A percentile compares a stretch with the other conserved stretches of the same genome.
These are phyloP conservation scores for Streptopelia turtur DNA, from an alignment of 2,797 vertebrate species.

Conservation along the genomic window DNA sequence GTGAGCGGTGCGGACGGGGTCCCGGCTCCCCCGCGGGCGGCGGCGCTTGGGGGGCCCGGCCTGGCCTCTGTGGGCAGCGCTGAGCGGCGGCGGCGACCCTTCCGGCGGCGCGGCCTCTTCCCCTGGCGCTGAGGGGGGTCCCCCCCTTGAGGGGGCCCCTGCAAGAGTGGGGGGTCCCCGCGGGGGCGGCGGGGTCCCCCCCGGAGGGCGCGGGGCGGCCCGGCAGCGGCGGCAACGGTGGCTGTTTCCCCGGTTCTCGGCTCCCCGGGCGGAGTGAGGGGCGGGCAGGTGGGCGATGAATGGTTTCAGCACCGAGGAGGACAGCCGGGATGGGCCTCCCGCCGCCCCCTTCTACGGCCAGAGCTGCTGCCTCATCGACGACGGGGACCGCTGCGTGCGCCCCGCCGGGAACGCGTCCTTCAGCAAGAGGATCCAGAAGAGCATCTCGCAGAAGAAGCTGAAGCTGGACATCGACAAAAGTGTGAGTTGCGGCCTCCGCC, in stretches of 20 bases:
- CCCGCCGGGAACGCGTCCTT: constrained; percentile 97
- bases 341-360: constrained; percentile 89
- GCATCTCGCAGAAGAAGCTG: constrained; percentile 97
- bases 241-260: background rate
- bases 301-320: constrained; percentile 96
- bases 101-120: background rate
- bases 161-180: background rate
- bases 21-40: constrained; percentile 37
- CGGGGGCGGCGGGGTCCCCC: constrained; percentile 1
- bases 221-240: background rate
- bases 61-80: background rate
- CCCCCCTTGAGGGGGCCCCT: background rate
- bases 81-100: background rate
- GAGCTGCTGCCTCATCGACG: constrained; percentile 97
- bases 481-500: constrained; percentile 77
- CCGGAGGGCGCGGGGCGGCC: background rate
- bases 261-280: constrained; percentile 6
- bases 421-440: constrained; percentile 98
- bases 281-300: constrained; percentile 84
- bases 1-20: constrained; percentile 41
- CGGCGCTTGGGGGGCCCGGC: background rate
- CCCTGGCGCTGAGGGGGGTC: background rate
- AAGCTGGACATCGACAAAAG: constrained; percentile 97
- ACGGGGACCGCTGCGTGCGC: constrained; percentile 93
- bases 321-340: constrained; percentile 90